These are phyloP conservation scores for Ceramica pisi DNA, from an alignment of 2,888 invertebrate genomes.

Conservation along the genomic window DNA sequence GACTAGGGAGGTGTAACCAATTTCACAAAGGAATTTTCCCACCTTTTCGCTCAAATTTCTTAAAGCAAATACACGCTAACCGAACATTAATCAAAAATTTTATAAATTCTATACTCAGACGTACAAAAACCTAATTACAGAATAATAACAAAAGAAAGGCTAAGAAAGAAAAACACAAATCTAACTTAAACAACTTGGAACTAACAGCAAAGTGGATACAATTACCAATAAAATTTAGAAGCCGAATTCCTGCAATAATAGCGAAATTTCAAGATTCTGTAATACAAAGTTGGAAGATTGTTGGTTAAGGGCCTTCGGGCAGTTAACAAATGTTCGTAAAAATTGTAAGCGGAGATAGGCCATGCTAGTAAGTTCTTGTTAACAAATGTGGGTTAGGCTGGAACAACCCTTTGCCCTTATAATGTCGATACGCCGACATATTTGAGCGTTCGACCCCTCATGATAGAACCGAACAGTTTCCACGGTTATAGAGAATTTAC, in stretches of 20 bases:
- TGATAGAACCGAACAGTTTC: slow-evolving; percentile 67
- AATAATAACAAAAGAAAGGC: slow-evolving; percentile 16
- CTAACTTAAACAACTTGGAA: slow-evolving; percentile 38
- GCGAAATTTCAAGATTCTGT: slow-evolving; percentile 32
- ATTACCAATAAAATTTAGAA: slow-evolving; percentile 36
- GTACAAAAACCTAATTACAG: slow-evolving; percentile 10
- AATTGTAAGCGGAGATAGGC: slow-evolving; percentile 59
- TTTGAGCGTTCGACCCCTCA: slow-evolving; percentile 65
- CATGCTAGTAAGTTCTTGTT: slow-evolving; percentile 58
- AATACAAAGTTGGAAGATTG: slow-evolving; percentile 26
- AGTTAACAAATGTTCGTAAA: slow-evolving; percentile 58
- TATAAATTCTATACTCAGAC: slow-evolving; percentile 1
- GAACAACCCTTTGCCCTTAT: slow-evolving; percentile 69
- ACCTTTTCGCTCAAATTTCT: neutral
- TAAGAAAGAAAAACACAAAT: slow-evolving; percentile 26
- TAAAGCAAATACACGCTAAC: slow-evolving; percentile 32
- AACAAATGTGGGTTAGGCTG: slow-evolving; percentile 66
- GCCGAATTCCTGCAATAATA: slow-evolving; percentile 34
- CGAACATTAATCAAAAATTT: slow-evolving; percentile 10
- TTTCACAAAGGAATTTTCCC: no score
- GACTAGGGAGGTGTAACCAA: neutral
- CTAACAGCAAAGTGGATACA: slow-evolving; percentile 35
- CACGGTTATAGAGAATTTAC: slow-evolving; percentile 44
- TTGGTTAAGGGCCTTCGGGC: slow-evolving; percentile 1
- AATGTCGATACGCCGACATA: slow-evolving; percentile 73